Evolutionary conservation across 2,797 vertebrate genomes (phyloP).

Genomic region (Gymnoscopelus microlampas): DNA sequence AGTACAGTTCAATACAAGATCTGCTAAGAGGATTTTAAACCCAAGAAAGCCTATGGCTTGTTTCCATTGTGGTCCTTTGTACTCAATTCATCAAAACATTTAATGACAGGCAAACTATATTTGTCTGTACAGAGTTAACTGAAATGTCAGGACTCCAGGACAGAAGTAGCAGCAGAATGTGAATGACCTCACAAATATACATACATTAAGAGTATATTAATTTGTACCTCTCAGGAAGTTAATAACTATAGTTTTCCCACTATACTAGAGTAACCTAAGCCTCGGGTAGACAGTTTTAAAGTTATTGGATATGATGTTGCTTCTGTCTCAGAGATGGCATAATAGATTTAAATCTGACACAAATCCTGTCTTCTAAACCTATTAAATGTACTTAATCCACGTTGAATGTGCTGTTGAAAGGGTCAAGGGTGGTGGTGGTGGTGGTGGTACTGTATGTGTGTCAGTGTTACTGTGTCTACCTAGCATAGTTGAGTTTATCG

Average conservation of each 20-base stretch:
- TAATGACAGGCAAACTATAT: too few relatives aligned
- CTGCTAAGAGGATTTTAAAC: too few relatives aligned
- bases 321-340: slow-evolving; percentile 21
- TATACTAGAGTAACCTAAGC: too few relatives aligned
- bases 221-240: too few relatives aligned
- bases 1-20: too few relatives aligned
- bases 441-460: not conserved
- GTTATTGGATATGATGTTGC: slow-evolving; percentile 10
- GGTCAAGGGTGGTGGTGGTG: slow-evolving; percentile 27
- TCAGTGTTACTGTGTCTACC: slow-evolving; percentile 13
- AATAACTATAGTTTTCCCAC: too few relatives aligned
- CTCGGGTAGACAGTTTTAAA: not conserved
- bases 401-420: slow-evolving; percentile 24
- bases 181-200: too few relatives aligned
- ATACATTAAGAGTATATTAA: too few relatives aligned
- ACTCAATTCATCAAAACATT: too few relatives aligned
- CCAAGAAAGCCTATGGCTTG: too few relatives aligned
- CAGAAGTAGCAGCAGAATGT: not conserved
- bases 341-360: slow-evolving; percentile 50
- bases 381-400: slow-evolving; percentile 61
- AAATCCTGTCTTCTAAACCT: slow-evolving; percentile 59
- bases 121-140: not conserved
- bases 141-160: not conserved
- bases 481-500: slow-evolving; percentile 1
- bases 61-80: too few relatives aligned